A percentile compares a stretch with the other conserved stretches of the same genome.
These are phyloP conservation scores for Hyles euphorbiae DNA, from an alignment of 1,140 invertebrate species.

Conservation along the genomic window DNA sequence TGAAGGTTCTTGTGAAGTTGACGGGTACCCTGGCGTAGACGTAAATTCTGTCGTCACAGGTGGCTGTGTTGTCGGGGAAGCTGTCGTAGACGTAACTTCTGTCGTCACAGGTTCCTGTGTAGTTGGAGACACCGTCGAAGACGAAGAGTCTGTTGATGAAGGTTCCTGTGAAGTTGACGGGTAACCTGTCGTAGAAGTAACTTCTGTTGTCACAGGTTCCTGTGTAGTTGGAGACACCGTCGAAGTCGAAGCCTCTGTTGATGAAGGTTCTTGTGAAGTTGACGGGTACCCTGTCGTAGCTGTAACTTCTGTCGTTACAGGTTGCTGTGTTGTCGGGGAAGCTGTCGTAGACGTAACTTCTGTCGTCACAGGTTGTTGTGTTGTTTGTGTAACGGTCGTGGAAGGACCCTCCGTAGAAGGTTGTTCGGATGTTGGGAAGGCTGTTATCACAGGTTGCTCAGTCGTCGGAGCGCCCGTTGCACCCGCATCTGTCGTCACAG, in stretches of 20 bases:
- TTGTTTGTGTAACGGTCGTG: conserved; percentile 4
- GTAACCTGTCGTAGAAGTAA: conserved; percentile 2
- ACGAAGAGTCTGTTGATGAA: neutral
- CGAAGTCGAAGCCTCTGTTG: conserved; percentile 2
- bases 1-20: neutral
- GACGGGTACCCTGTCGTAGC: conserved; percentile 1
- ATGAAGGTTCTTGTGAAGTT: neutral
- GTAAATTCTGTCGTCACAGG: conserved; percentile 3
- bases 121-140: conserved; percentile 2
- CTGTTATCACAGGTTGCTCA: neutral
- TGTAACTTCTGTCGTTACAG: neutral
- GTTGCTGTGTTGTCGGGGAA: conserved; percentile 2
- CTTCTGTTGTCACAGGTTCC: conserved; percentile 10
- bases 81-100: conserved; percentile 1
- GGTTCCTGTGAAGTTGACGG: conserved; percentile 5
- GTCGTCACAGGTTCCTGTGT: neutral
- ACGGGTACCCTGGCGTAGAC: neutral
- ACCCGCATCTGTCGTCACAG: conserved; percentile 8
- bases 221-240: conserved; percentile 10
- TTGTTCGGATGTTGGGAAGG: conserved; percentile 1
- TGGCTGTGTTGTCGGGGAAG: conserved; percentile 3
- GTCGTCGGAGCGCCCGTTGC: conserved; percentile 8
- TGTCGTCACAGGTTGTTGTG: conserved; percentile 9
- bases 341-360: conserved; percentile 6
- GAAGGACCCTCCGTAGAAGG: conserved; percentile 2